phyloP scores from a whole-genome alignment of 2,113 vertebrate genomes.

The Chascanopsetta lugubris region DNA sequence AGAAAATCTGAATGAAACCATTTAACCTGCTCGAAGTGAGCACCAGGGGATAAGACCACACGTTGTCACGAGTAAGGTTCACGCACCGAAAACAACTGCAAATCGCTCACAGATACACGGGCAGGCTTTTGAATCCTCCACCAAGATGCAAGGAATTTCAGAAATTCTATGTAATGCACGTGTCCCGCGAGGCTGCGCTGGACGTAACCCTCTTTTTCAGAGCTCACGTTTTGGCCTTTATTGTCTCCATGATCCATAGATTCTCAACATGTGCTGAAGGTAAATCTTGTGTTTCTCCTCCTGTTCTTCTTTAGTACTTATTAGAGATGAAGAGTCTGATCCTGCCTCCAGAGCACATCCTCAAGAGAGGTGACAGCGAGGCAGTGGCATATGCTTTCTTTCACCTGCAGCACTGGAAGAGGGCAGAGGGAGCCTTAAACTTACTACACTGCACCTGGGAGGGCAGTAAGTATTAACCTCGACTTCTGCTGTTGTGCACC shows the following conservation, averaged over 20 bases:
- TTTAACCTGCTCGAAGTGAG: conserved; percentile 21
- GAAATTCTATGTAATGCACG: too few species aligned
- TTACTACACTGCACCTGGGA: conserved; percentile 98
- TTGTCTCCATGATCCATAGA: background rate
- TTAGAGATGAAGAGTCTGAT: conserved; percentile 99
- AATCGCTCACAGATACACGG: too few species aligned
- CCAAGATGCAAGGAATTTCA: too few species aligned
- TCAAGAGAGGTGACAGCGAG: conserved; percentile 98
- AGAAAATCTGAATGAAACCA: conserved; percentile 28
- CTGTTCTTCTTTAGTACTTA: conserved; percentile 86
- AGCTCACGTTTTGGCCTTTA: background rate
- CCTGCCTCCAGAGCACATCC: conserved; percentile 96
- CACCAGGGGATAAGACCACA: background rate
- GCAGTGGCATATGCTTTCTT: conserved; percentile 98
- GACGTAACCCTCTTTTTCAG: background rate
- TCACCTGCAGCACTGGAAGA: conserved; percentile 99
- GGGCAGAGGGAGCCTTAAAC: conserved; percentile 96
- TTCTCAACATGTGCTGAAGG: background rate
- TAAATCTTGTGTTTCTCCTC: conserved; percentile 9
- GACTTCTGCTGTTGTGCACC: background rate
- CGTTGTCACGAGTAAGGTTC: background rate
- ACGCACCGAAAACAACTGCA: background rate
- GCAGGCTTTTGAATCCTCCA: too few species aligned
- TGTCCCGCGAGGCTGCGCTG: too few species aligned
- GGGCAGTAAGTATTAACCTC: conserved; percentile 89